These are phyloP conservation scores for Axinella damicornis DNA, from an alignment of 37 sponge, comb jelly and placozoan genomes.

Conservation along the genomic window DNA sequence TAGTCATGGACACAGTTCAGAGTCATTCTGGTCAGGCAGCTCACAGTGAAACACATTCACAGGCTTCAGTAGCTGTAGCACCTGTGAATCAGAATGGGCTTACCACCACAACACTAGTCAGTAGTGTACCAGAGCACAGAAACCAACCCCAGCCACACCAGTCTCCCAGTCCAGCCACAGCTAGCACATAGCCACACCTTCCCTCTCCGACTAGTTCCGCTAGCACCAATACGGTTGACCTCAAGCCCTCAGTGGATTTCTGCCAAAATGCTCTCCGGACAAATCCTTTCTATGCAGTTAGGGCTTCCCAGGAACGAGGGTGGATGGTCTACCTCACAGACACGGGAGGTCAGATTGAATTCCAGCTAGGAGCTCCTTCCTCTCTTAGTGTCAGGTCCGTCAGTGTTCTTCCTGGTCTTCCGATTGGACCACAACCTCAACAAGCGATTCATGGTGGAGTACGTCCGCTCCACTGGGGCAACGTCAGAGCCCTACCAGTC, in stretches of 20 bases:
- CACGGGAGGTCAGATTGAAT: conserved; percentile 20
- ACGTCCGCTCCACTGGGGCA: not conserved
- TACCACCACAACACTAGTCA: not conserved
- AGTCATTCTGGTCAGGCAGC: too few species aligned
- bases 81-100: too few species aligned
- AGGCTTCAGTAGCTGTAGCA: too few species aligned
- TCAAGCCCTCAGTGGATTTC: too few species aligned
- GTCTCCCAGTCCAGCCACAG: too few species aligned
- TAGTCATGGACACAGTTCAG: not conserved
- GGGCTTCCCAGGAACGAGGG: not conserved
- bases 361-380: conserved; percentile 27
- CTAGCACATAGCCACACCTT: too few species aligned
- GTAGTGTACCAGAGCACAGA: not conserved
- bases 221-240: too few species aligned
- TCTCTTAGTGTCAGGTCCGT: conserved; percentile 4
- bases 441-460: conserved; percentile 1
- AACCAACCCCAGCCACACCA: not conserved
- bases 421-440: conserved; percentile 1
- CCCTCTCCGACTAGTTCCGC: too few species aligned
- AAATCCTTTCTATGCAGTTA: too few species aligned
- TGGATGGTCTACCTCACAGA: conserved; percentile 6
- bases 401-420: conserved; percentile 23
- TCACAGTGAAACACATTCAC: not conserved
- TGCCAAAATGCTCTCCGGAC: too few species aligned
- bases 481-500: not conserved